Base-by-base conservation (phyloP, 1,140 invertebrate genomes). In the Chironomus striatipennis region DNA sequence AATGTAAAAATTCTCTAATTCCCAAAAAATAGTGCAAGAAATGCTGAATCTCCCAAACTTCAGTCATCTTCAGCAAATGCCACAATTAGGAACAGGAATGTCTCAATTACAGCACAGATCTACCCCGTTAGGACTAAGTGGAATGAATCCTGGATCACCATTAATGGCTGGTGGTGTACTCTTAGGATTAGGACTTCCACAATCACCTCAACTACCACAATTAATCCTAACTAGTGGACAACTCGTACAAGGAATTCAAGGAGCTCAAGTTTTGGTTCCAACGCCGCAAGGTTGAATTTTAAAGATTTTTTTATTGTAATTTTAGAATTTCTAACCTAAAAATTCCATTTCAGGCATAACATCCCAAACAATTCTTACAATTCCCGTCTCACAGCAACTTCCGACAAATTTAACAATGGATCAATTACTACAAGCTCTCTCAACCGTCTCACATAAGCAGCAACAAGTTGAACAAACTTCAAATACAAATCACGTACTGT, bases 311-410 rank as follows among this genome's bases (percentile, higher is more conserved):
- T 42, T 43, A n/a, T 43, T 57, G 43, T 70, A 21, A 12, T 0
- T 4, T 15, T 7, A 43, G 10, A 42, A 57, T 0, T 43, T 73
- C 9, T 10, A 74, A n/a, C 5, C 3, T 34, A 1, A 7, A 6
- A 24, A 57, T 76, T 78, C 75, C 75, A 75, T 84, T 82, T 67
- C 83, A 95, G 94, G 94, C 76, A 92, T 96, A 79, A 93, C 94
- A 18, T 93, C 94, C 15, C 95, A 97, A 83, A 96, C 94, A 77
- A 95, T 98, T 74, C 86, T 98, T 73, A 97, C 94, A 67, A 97
- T 97, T 80, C 95, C 95, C 15, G 90, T 95, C 18, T 90, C 89
- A 79, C 90, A 91, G 79, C 91, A 93, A 82, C 91, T 93, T 86
- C 90, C 93, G 57, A 94, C 89, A 83, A 81, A 79, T 42, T 8